These are phyloP conservation scores for Acestrorhynchus altus DNA, from an alignment of 2,797 vertebrate genomes.

Conservation along the genomic window DNA sequence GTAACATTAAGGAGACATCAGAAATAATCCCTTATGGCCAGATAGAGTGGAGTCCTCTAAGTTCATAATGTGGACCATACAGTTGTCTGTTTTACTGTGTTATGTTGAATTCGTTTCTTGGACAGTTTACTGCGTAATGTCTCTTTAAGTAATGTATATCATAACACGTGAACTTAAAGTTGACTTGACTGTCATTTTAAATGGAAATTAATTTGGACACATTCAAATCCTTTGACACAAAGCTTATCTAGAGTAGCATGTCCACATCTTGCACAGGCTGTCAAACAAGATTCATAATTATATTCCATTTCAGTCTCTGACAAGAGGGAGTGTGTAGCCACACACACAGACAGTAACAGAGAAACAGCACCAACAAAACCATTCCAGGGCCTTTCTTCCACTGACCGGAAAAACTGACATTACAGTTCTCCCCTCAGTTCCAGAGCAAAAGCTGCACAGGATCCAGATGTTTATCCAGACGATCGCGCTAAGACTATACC, in stretches of 20 bases:
- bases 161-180: no score
- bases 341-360: constrained; percentile 20
- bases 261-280: no score
- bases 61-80: no score
- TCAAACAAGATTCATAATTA: not conserved
- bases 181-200: no score
- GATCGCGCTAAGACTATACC: not conserved
- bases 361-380: constrained; percentile 4
- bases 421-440: not conserved
- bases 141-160: no score
- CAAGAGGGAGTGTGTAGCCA: constrained; percentile 33
- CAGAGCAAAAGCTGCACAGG: not conserved
- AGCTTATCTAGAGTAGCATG: not conserved
- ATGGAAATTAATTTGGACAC: no score
- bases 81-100: no score
- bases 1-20: not conserved
- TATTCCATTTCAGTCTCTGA: constrained; percentile 7
- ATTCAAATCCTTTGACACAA: no score
- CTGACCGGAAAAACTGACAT: not conserved
- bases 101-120: no score
- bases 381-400: not conserved
- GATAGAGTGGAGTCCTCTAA: no score
- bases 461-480: not conserved
- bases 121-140: no score
- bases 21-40: no score